Evolutionary conservation across 2,113 vertebrate genomes (phyloP).

Genomic region (Ifrita kowaldi): DNA sequence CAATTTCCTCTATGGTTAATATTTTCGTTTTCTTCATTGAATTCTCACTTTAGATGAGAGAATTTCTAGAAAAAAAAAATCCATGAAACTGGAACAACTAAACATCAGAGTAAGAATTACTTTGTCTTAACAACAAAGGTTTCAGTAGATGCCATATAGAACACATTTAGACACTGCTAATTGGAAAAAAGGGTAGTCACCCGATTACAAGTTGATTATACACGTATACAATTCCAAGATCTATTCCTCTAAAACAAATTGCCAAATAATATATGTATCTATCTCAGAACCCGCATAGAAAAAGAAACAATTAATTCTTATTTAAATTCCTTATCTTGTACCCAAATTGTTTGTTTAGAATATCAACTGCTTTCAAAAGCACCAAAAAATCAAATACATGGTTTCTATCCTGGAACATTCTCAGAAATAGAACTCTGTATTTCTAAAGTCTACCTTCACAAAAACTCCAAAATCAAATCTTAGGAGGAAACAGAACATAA

Average conservation of each 20-base stretch:
- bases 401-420: not conserved
- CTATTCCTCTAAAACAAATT: not conserved
- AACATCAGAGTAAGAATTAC: not conserved
- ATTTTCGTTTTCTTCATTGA: not conserved
- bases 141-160: not conserved
- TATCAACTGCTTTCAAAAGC: not conserved
- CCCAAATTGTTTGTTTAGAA: not conserved
- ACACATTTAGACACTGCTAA: not conserved
- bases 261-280: not conserved
- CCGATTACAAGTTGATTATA: not conserved
- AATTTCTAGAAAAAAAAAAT: not conserved
- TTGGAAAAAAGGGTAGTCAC: not conserved
- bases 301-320: not conserved
- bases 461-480: not conserved
- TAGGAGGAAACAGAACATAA: not conserved
- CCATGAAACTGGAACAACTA: not conserved
- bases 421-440: not conserved
- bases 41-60: not conserved
- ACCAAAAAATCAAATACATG: not conserved
- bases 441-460: not conserved
- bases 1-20: not conserved
- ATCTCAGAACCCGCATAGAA: not conserved
- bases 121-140: not conserved
- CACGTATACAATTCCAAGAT: not conserved
- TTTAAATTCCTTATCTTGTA: not conserved